Conservation (phyloP, 2,797 vertebrate species). For the Percopsis omiscomaycus region DNA sequence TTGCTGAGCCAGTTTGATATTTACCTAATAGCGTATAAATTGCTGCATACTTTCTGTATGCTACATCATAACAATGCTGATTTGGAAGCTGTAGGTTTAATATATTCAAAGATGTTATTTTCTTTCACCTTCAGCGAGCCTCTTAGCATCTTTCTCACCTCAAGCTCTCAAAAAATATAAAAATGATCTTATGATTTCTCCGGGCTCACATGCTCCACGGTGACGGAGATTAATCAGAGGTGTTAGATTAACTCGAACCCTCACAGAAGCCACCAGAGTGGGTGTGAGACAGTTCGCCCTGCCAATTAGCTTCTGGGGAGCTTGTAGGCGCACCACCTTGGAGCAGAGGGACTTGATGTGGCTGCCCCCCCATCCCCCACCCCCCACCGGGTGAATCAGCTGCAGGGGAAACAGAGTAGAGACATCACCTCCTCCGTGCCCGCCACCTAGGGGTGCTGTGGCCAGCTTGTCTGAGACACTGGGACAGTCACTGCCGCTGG, state of each 20-base stretch:
- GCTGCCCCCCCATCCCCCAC: background rate
- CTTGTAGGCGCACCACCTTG: conserved; percentile 1
- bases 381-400: conserved; percentile 30
- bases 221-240: conserved; percentile 58
- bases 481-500: conserved; percentile 42
- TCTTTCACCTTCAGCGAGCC: conserved; percentile 27
- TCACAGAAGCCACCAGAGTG: conserved; percentile 26
- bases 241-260: conserved; percentile 47
- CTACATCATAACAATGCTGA: too few species aligned
- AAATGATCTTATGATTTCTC: conserved; percentile 15
- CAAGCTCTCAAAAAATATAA: conserved; percentile 25
- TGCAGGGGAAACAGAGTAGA: conserved; percentile 28
- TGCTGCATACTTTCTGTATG: too few species aligned
- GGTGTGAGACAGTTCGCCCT: conserved; percentile 27
- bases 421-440: conserved; percentile 30
- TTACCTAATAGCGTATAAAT: too few species aligned
- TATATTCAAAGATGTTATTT: conserved; percentile 14
- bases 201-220: conserved; percentile 10
- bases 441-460: conserved; percentile 29
- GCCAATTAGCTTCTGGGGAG: conserved; percentile 30
- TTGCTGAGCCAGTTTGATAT: too few species aligned
- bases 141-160: conserved; percentile 25
- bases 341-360: background rate
- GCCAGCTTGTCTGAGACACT: conserved; percentile 45
- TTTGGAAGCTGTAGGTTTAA: too few species aligned